Evolutionary conservation across 2,888 invertebrate species (phyloP).

Genomic region (Aleiodes testaceus): DNA sequence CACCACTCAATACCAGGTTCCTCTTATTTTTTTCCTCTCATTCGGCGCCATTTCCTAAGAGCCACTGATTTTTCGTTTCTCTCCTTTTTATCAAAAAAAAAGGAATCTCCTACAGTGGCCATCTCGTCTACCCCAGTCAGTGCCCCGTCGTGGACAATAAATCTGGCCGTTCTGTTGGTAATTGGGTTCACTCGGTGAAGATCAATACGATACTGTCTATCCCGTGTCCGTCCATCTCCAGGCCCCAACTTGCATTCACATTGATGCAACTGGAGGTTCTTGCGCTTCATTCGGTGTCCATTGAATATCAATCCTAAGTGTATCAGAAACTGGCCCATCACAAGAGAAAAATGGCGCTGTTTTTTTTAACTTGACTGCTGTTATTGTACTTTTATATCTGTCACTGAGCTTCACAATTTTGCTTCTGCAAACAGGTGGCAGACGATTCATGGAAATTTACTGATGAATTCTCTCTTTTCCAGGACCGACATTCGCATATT

Average conservation of each 20-base stretch:
- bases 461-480: slow-evolving; percentile 9
- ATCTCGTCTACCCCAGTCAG: slow-evolving; percentile 66
- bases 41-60: slow-evolving; percentile 8
- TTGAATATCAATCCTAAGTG: background rate
- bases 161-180: slow-evolving; percentile 71
- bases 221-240: slow-evolving; percentile 68
- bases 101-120: slow-evolving; percentile 59
- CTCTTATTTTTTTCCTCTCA: slow-evolving; percentile 1
- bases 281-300: slow-evolving; percentile 30
- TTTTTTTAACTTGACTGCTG: too few species aligned
- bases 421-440: slow-evolving; percentile 27
- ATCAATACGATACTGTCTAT: slow-evolving; percentile 73
- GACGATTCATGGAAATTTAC: slow-evolving; percentile 25
- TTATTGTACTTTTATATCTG: background rate
- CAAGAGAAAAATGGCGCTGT: too few species aligned
- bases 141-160: slow-evolving; percentile 67
- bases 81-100: slow-evolving; percentile 31
- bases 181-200: slow-evolving; percentile 72
- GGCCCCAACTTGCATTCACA: slow-evolving; percentile 48
- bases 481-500: too few species aligned
- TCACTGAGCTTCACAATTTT: background rate
- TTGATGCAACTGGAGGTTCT: slow-evolving; percentile 28
- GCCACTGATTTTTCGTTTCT: slow-evolving; percentile 20
- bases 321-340: background rate
- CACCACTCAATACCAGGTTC: background rate